Percentiles rank a stretch among this genome's conserved stretches.
Evolutionary conservation across 1,140 invertebrate genomes (phyloP).

Genomic region (Lordiphosa stackelbergi): DNA sequence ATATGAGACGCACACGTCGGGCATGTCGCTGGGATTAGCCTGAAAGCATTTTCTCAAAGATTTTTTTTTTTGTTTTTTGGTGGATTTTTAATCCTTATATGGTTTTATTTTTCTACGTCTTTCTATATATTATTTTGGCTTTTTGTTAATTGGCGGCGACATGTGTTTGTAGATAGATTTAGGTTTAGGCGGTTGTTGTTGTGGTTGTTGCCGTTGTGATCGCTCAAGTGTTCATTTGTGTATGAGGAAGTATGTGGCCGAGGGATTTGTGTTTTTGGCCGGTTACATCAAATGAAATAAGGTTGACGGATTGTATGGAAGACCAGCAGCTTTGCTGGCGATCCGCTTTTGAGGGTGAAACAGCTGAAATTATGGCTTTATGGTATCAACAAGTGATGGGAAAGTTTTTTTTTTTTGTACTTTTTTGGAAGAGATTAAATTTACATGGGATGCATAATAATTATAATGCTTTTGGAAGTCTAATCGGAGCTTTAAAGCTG

Average conservation of each 20-base stretch:
- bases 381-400: conserved; percentile 35
- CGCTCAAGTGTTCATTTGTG: conserved; percentile 54
- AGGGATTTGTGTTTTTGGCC: conserved; percentile 55
- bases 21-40: conserved; percentile 67
- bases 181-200: conserved; percentile 22
- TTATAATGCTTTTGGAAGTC: conserved; percentile 3
- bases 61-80: conserved; percentile 23
- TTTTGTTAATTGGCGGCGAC: conserved; percentile 72
- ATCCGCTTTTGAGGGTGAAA: conserved; percentile 36
- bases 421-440: conserved; percentile 19
- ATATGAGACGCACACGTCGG: conserved; percentile 64
- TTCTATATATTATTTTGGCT: conserved; percentile 61
- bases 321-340: conserved; percentile 21
- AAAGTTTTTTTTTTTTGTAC: conserved; percentile 10
- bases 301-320: conserved; percentile 19
- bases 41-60: conserved; percentile 69
- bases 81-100: conserved; percentile 62
- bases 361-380: conserved; percentile 17
- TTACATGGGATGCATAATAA: conserved; percentile 10
- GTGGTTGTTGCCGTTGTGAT: conserved; percentile 17
- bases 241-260: conserved; percentile 62
- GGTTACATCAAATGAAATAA: conserved; percentile 48
- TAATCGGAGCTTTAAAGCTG: background rate
- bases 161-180: conserved; percentile 60
- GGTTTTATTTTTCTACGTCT: conserved; percentile 37